phyloP scores from a whole-genome alignment of 2,797 vertebrate species.

The Megaceryle alcyon region DNA sequence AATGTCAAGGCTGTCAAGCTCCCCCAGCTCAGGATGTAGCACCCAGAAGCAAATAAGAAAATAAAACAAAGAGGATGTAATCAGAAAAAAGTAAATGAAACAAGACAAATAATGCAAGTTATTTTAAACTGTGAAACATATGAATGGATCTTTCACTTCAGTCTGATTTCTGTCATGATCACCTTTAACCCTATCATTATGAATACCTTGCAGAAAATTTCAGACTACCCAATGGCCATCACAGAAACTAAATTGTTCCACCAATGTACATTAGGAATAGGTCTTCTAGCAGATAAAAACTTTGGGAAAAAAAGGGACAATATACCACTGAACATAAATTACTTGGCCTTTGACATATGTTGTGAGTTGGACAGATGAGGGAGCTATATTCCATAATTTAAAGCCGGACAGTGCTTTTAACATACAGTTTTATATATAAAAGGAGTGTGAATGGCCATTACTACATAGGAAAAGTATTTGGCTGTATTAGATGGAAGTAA shows the following conservation, averaged over 20 bases:
- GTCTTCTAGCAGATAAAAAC: not conserved
- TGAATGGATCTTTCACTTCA: not conserved
- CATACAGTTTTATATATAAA: constrained; percentile 3
- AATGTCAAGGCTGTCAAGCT: not conserved
- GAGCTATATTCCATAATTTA: constrained; percentile 51
- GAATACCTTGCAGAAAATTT: not conserved
- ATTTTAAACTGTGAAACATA: not conserved
- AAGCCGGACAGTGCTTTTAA: not conserved
- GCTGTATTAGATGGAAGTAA: not conserved
- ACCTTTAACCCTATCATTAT: not conserved
- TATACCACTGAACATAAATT: not conserved
- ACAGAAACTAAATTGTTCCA: not conserved
- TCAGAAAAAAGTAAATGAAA: not conserved
- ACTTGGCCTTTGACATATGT: constrained; percentile 30
- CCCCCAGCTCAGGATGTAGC: not conserved
- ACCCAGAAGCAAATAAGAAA: not conserved
- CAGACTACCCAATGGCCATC: not conserved
- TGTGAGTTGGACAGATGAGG: constrained; percentile 50
- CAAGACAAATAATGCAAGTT: not conserved
- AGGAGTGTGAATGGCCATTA: not conserved
- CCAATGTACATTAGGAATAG: not conserved
- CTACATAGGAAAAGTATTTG: not conserved
- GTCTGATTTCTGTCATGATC: not conserved
- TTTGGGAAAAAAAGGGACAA: not conserved
- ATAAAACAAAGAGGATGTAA: not conserved